Evolutionary conservation across 2,113 vertebrate genomes (phyloP).

Genomic region (Oncorhynchus kisutch): DNA sequence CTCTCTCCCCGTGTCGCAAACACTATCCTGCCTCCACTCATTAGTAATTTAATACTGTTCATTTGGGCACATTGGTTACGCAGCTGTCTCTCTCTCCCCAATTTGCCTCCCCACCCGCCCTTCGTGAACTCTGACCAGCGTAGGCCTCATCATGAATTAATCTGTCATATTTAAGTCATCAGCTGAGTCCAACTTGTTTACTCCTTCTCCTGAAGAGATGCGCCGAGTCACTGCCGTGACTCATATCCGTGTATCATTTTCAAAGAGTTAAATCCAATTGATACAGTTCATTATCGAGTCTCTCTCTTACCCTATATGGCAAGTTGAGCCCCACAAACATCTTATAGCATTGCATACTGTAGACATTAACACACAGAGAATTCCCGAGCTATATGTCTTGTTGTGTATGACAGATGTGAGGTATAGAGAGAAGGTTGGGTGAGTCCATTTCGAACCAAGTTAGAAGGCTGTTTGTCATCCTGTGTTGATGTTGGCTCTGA

Average conservation of each 20-base stretch:
- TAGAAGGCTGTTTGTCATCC: constrained; percentile 27
- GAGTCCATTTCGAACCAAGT: constrained; percentile 40
- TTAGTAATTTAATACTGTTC: constrained; percentile 21
- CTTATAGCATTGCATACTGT: too few species aligned
- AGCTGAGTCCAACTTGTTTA: constrained; percentile 59
- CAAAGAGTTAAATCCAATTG: too few species aligned
- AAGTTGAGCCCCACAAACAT: too few species aligned
- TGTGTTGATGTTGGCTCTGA: constrained; percentile 37
- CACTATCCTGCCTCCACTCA: constrained; percentile 13
- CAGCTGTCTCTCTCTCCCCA: neutral
- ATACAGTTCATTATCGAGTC: too few species aligned
- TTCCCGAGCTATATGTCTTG: constrained; percentile 7
- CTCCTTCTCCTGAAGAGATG: constrained; percentile 19
- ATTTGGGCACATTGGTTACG: constrained; percentile 26
- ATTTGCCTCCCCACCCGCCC: constrained; percentile 22
- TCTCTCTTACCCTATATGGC: too few species aligned
- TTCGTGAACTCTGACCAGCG: constrained; percentile 41
- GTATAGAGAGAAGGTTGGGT: neutral
- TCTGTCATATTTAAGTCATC: constrained; percentile 62
- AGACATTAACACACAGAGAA: too few species aligned
- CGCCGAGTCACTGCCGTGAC: too few species aligned
- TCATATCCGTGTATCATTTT: too few species aligned
- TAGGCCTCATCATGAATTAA: constrained; percentile 54
- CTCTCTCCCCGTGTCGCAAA: neutral
- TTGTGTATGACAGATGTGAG: constrained; percentile 34